phyloP scores from a whole-genome alignment of 2,797 vertebrate genomes.

The Amphiprion clarkii region DNA sequence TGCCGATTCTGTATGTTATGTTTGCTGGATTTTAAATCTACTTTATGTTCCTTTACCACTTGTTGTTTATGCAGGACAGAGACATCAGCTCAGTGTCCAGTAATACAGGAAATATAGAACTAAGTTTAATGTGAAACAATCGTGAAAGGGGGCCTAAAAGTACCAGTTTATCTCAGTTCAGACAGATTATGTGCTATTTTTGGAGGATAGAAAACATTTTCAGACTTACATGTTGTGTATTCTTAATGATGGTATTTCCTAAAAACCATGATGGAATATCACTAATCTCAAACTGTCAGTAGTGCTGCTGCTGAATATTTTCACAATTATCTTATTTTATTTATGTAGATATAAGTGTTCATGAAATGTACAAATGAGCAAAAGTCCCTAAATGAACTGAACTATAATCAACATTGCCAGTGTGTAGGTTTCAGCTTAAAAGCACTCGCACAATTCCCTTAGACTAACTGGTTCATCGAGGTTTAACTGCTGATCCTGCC shows the following conservation, averaged over 20 bases:
- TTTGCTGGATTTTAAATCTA: neutral
- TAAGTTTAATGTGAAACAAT: neutral
- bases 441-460: neutral
- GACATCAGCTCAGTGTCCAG: neutral
- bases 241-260: neutral
- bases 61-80: neutral
- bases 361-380: neutral
- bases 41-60: neutral
- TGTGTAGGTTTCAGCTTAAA: neutral
- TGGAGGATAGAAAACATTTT: neutral
- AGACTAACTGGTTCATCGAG: slow-evolving; percentile 48
- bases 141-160: neutral
- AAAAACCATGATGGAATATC: too few relatives aligned
- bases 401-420: neutral
- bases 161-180: neutral
- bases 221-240: neutral
- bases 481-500: neutral
- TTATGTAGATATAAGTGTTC: neutral
- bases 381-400: too few relatives aligned
- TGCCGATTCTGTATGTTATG: neutral
- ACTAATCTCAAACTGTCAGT: too few relatives aligned
- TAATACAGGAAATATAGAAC: neutral
- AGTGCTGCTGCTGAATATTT: too few relatives aligned
- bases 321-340: neutral
- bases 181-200: neutral